Evolutionary conservation across 1,140 invertebrate genomes (phyloP), one percentile per base, ranked within the genome.

Genomic region (Onthophagus taurus): DNA sequence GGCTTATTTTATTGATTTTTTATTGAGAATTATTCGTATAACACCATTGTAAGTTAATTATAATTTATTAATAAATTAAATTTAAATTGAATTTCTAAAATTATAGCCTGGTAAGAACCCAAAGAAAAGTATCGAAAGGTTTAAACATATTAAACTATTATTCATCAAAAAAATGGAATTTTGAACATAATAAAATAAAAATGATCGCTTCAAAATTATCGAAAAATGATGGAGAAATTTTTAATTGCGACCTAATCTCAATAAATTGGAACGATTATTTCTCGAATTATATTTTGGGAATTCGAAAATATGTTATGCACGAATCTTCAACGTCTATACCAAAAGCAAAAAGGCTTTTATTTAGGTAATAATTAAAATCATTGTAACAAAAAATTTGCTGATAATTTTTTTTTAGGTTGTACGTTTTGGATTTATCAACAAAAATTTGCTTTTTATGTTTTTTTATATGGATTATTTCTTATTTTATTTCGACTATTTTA

Each of bases 101-200:
- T 26, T 66, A 20, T 55, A 80, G 78, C 53, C 70, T 85, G 67
- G 69, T 85, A 0, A 72, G 72, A 48, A 69, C 78, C 3, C 82
- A 85, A 60, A 72, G 74, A 11, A 73, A 74, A 34, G 71, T 85
- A 4, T 72, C 70, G 5, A 67, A 66, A 24, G 82, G 82, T 0
- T 48, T 84, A 0, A 66, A 74, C 43, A 66, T 83, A 1, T 61
- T 94, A 0, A 80, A 89, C 53, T 93, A 87, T 62, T 95, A 93
- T 59, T 92, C 88, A 4, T 86, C 78, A 2, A 80, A 83, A 56
- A 71, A 83, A 53, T 94, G 89, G 89, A 68, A 72, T 31, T 94
- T 93, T 61, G 67, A 63, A 30, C 87, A 85, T 47, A 78, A 85
- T 3, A 80, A 80, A 38, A 72, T 87, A 45, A 64, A 67, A 47